phyloP scores from a whole-genome alignment of 1,140 invertebrate genomes.

The Drosophila guanche region DNA sequence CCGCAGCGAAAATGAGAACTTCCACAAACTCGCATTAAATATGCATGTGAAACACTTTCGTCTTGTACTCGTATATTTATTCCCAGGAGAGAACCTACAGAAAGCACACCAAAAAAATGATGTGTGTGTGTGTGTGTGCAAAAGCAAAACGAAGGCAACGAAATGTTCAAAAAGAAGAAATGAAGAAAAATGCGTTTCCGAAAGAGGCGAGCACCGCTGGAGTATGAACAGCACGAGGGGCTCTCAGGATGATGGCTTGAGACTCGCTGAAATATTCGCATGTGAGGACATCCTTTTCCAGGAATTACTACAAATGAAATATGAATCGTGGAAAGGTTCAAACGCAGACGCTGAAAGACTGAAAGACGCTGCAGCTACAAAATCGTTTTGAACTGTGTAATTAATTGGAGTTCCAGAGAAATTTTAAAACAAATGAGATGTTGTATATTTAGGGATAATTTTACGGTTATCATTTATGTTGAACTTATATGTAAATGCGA shows the following conservation, averaged over 20 bases:
- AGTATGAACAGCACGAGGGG: not conserved
- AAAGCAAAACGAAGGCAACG: not conserved
- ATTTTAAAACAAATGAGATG: not conserved
- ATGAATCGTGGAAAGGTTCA: conserved; percentile 20
- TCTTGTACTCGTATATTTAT: conserved; percentile 34
- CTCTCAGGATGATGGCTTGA: not conserved
- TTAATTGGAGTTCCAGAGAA: conserved; percentile 25
- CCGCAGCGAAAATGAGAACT: conserved; percentile 19
- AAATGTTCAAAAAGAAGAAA: not conserved
- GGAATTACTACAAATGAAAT: conserved; percentile 29
- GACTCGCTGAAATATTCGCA: not conserved
- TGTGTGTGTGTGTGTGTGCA: not conserved
- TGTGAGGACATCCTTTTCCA: conserved; percentile 20
- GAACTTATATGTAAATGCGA: too few relatives aligned
- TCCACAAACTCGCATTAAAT: conserved; percentile 68
- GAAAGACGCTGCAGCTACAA: not conserved
- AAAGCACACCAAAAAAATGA: conserved; percentile 1
- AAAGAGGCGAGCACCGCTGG: not conserved
- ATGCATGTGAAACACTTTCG: conserved; percentile 50
- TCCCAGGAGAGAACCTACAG: not conserved
- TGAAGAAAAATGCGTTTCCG: conserved; percentile 12
- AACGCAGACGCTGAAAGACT: not conserved
- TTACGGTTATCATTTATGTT: too few relatives aligned
- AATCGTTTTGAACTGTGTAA: not conserved
- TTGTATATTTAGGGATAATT: not conserved